These are phyloP conservation scores for Aphelinus certus DNA, from an alignment of 1,140 invertebrate genomes.

Conservation along the genomic window DNA sequence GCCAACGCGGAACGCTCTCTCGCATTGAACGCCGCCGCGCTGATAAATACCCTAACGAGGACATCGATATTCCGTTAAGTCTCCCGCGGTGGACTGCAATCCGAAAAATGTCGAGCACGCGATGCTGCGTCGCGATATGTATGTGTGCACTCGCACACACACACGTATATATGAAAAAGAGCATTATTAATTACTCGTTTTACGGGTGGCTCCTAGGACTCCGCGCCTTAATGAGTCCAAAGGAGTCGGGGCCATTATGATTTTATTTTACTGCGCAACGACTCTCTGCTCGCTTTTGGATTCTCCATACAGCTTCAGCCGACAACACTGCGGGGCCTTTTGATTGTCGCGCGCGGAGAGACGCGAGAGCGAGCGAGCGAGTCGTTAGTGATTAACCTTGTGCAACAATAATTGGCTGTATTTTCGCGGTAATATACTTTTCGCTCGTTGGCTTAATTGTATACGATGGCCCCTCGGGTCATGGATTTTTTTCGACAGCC, in stretches of 20 bases:
- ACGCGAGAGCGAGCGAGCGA: too few relatives aligned
- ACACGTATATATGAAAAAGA: neutral
- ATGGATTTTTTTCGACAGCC: too few relatives aligned
- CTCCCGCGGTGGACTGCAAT: conserved; percentile 3
- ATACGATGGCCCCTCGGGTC: too few relatives aligned
- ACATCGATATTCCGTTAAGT: conserved; percentile 26
- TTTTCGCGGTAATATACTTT: too few relatives aligned
- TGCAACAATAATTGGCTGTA: too few relatives aligned
- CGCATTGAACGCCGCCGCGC: neutral
- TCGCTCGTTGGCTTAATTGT: too few relatives aligned
- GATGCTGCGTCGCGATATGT: conserved; percentile 21
- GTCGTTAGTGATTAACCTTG: too few relatives aligned
- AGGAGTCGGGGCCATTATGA: neutral
- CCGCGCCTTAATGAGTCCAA: conserved; percentile 48
- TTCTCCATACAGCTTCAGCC: too few relatives aligned
- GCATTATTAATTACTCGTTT: conserved; percentile 51
- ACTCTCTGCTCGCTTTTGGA: too few relatives aligned
- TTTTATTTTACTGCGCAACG: neutral
- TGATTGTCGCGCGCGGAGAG: too few relatives aligned
- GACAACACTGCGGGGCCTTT: too few relatives aligned
- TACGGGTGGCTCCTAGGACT: conserved; percentile 45
- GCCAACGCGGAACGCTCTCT: too few relatives aligned
- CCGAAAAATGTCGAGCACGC: conserved; percentile 41
- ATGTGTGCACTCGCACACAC: neutral
- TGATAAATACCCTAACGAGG: conserved; percentile 13